Conservation (phyloP, 2,888 invertebrate genomes). For the Clunio marinus region DNA sequence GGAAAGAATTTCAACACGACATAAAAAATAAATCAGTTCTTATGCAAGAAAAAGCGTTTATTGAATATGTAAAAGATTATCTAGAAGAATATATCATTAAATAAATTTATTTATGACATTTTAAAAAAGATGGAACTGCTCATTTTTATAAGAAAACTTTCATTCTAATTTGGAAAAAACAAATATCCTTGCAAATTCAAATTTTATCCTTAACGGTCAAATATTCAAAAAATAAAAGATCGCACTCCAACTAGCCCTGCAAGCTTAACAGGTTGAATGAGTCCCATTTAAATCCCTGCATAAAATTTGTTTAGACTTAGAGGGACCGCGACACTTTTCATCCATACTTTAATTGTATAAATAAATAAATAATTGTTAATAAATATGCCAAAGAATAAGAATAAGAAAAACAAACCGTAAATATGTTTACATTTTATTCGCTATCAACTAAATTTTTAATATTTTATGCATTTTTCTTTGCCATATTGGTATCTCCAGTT, state of each 20-base stretch:
- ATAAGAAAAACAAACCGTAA: not conserved
- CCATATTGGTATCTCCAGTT: not conserved
- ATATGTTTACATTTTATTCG: not conserved
- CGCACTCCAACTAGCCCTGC: not conserved
- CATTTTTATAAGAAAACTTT: too few relatives aligned
- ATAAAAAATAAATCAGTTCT: not conserved
- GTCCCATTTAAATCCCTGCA: too few relatives aligned
- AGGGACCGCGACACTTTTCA: too few relatives aligned
- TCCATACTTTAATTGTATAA: too few relatives aligned
- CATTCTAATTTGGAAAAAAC: not conserved
- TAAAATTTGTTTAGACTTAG: too few relatives aligned
- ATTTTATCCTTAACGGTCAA: not conserved
- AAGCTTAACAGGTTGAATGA: too few relatives aligned
- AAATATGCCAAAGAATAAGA: not conserved
- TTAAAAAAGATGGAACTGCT: too few relatives aligned
- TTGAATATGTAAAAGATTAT: constrained; percentile 23
- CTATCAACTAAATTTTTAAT: not conserved
- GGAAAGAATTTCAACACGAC: constrained; percentile 27
- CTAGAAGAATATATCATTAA: constrained; percentile 15
- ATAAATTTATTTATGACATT: not conserved
- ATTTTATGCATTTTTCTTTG: not conserved
- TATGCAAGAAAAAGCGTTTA: constrained; percentile 24
- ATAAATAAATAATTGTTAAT: not conserved
- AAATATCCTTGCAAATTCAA: not conserved
- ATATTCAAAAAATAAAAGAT: not conserved